Evolutionary conservation across 2,797 vertebrate genomes (phyloP).

Genomic region (Siniperca scherzeri): DNA sequence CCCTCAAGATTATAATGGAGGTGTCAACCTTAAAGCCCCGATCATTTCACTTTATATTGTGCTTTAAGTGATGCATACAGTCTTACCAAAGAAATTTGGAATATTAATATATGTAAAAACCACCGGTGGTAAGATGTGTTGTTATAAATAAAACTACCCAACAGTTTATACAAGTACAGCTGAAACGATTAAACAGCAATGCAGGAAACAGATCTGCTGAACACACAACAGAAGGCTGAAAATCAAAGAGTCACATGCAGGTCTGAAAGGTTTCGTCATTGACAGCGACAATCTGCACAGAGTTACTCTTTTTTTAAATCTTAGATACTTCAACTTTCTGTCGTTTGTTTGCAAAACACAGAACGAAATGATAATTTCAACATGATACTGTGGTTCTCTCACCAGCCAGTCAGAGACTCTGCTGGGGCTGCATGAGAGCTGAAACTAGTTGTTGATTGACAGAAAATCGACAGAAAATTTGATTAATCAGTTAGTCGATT

Average conservation of each 20-base stretch:
- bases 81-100: too few species aligned
- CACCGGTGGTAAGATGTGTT: too few species aligned
- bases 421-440: background rate
- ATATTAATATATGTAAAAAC: too few species aligned
- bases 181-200: conserved; percentile 27
- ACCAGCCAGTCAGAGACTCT: background rate
- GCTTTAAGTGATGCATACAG: background rate
- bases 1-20: background rate
- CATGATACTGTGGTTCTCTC: background rate
- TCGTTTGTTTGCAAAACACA: background rate
- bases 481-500: too few species aligned
- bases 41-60: background rate
- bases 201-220: background rate
- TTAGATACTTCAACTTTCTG: background rate
- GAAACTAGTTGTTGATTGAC: background rate
- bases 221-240: background rate
- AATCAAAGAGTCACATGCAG: background rate
- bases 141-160: too few species aligned
- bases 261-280: background rate
- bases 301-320: background rate
- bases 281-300: too few species aligned
- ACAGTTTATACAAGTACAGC: too few species aligned
- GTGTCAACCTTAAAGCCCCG: background rate
- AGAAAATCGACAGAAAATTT: too few species aligned
- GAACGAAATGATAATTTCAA: background rate